Conservation (phyloP, 2,113 vertebrate species). For the Phasianus colchicus region DNA sequence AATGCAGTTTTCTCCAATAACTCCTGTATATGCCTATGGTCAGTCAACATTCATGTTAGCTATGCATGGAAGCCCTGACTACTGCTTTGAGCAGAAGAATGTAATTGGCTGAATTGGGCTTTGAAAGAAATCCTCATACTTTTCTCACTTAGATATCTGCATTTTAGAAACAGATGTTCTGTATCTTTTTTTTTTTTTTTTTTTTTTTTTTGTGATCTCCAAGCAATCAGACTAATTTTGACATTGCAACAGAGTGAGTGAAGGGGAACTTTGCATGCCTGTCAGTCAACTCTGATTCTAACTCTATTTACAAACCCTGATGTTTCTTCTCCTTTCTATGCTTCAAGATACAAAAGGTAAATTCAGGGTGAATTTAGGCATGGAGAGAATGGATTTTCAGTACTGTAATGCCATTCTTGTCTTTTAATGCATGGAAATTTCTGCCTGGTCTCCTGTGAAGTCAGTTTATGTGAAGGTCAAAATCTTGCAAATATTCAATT, state of each 20-base stretch:
- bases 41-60: neutral
- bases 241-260: fast-evolving
- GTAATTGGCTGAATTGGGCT: neutral
- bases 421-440: constrained; percentile 12
- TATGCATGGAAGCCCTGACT: neutral
- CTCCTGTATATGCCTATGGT: neutral
- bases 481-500: constrained; percentile 57
- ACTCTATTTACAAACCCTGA: neutral
- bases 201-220: neutral
- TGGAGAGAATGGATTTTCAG: neutral
- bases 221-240: neutral
- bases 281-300: neutral
- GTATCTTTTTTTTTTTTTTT: neutral
- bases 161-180: neutral
- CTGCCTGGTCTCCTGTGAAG: neutral
- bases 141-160: neutral
- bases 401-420: neutral
- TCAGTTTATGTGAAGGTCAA: constrained; percentile 24
- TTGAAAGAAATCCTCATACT: neutral
- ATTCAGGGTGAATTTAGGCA: neutral
- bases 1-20: fast-evolving
- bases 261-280: neutral
- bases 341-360: neutral
- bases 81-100: neutral
- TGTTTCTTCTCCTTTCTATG: neutral